These are phyloP conservation scores for Propithecus coquereli DNA, from an alignment of 2,113 vertebrate species.

Conservation along the genomic window DNA sequence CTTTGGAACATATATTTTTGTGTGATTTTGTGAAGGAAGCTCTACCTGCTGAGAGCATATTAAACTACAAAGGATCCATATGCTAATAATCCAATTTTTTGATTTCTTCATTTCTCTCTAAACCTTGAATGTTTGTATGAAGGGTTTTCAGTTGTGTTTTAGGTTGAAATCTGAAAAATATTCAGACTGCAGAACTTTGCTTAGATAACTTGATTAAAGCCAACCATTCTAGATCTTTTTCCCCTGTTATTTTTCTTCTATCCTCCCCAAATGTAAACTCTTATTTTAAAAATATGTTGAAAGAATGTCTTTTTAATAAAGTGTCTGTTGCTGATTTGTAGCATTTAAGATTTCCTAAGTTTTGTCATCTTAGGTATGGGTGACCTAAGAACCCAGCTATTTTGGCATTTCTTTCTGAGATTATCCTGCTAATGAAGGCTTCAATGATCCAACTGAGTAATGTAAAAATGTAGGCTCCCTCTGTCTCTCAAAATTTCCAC, in stretches of 20 bases:
- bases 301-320: constrained; percentile 53
- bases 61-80: neutral
- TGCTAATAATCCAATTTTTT: neutral
- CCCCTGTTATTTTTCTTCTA: neutral
- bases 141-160: neutral
- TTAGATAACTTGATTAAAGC: constrained; percentile 62
- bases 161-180: constrained; percentile 46
- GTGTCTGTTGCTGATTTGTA: neutral
- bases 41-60: neutral
- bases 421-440: constrained; percentile 57
- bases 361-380: neutral
- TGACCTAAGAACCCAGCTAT: neutral
- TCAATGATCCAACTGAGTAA: neutral
- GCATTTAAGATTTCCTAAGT: neutral
- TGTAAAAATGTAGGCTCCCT: neutral
- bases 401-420: constrained; percentile 53
- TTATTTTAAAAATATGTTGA: constrained; percentile 53
- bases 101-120: neutral
- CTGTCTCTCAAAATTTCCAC: constrained; percentile 43
- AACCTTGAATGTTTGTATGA: neutral
- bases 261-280: neutral
- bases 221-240: neutral
- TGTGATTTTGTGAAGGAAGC: neutral
- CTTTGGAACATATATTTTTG: neutral
- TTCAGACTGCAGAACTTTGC: constrained; percentile 54